Conservation (phyloP, 2,113 vertebrate species). For the Blennius ocellaris region DNA sequence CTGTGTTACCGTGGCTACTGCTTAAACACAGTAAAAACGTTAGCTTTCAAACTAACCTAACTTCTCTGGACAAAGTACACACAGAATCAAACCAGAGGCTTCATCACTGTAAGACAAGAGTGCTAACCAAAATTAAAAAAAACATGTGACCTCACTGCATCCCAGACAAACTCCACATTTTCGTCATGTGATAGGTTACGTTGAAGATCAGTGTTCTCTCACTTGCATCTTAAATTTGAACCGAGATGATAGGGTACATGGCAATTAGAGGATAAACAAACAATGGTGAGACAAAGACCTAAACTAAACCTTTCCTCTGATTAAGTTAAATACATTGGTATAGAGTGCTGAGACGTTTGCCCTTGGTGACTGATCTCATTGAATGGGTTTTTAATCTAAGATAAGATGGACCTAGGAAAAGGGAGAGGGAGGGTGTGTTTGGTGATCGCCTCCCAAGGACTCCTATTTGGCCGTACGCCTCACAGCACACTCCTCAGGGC, state of each 20-base stretch:
- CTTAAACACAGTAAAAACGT: no score
- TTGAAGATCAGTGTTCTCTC: not conserved
- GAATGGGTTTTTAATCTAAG: slow-evolving; percentile 73
- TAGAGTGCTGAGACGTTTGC: slow-evolving; percentile 32
- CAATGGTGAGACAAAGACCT: slow-evolving; percentile 18
- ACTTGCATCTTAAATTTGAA: not conserved
- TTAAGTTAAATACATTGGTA: slow-evolving; percentile 57
- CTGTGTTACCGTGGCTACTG: no score
- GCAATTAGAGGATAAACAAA: slow-evolving; percentile 38
- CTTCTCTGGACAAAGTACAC: no score
- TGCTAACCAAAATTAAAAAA: no score
- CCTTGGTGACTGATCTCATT: slow-evolving; percentile 61
- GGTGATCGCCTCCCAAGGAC: slow-evolving; percentile 77
- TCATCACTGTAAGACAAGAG: no score
- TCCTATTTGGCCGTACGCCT: slow-evolving; percentile 49
- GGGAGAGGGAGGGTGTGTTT: slow-evolving; percentile 29
- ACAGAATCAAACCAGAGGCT: no score
- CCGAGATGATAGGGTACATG: slow-evolving; percentile 3
- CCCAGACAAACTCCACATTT: not conserved
- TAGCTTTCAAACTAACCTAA: no score
- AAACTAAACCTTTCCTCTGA: slow-evolving; percentile 41
- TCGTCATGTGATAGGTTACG: not conserved
- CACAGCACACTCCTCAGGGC: slow-evolving; percentile 60
- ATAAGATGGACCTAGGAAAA: slow-evolving; percentile 13
- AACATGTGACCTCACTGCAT: not conserved